Base-by-base conservation (phyloP, 92 coral and sea anemone species). In the Bergia puertoricense region DNA sequence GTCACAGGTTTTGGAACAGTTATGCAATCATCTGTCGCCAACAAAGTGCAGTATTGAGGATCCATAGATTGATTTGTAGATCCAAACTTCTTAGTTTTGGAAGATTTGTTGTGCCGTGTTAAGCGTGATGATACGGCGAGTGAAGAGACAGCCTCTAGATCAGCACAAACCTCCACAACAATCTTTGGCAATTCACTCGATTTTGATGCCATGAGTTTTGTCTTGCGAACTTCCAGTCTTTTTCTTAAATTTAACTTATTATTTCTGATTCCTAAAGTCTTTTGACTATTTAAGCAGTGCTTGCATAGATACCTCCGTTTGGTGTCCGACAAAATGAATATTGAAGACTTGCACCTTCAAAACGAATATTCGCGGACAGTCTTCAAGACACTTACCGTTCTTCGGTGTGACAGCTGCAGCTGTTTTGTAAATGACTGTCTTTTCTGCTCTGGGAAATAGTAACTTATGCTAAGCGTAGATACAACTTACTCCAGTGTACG, bases 1-100 rank as follows among this genome's bases (percentile, higher is more conserved):
- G 67, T 80, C 69, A 80, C 76, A 65, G 86, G 71, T 85, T 79
- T 59, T n/a, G 90, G 77, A 15, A 89, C 81, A 23, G 73, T 89
- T 45, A 41, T 85, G 15, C 77, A 38, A 14, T 41, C 80, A 77
- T 86, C 83, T n/a, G 43, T 76, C 81, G 85, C 76, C 68, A 84
- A 15, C 9, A 91, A 86, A 10, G 65, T 75, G 42, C 76, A 41
- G 6, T 43, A 8, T 11, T 82, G 39, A n/a, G 56, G 22, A 20
- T 68, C 76, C 41, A n/a, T 30, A 8, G 40, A 2, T 82, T 14
- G 57, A 1, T 20, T 23, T 3, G 1, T 67, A 22, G 37, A 22
- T 1, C n/a, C 62, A n/a, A 4, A 67, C 23, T 43, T 72, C 14
- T 50, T 68, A 50, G 68, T 50, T 30, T 22, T 79, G 22, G 68